Evolutionary conservation across 1,140 invertebrate genomes (phyloP).

Genomic region (Scylla paramamosain): DNA sequence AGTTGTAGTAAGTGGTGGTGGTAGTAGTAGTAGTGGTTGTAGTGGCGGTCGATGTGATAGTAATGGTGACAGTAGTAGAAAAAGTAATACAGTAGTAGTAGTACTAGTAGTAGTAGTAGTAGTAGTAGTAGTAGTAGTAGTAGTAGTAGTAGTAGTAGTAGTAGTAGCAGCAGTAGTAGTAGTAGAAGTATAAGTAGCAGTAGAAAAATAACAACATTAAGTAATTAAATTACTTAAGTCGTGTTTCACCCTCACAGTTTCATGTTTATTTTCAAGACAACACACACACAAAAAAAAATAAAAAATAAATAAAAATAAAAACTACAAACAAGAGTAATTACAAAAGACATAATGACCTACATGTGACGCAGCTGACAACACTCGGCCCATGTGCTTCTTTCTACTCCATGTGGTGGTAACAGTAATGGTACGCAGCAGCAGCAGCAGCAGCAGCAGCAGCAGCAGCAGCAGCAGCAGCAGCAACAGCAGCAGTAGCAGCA

Average conservation of each 20-base stretch:
- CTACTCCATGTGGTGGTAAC: too few species aligned
- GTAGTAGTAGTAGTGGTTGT: not conserved
- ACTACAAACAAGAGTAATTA: too few species aligned
- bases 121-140: constrained; percentile 6
- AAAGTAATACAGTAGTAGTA: not conserved
- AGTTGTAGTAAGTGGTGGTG: not conserved
- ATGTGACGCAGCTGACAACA: too few species aligned
- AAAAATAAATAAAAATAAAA: too few species aligned
- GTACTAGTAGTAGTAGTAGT: not conserved
- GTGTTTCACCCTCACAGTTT: too few species aligned
- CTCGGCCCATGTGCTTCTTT: too few species aligned
- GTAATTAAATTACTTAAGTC: too few species aligned
- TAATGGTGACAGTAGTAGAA: not conserved
- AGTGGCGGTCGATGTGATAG: not conserved
- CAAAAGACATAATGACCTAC: too few species aligned
- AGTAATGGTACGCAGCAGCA: too few species aligned
- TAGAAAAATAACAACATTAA: not conserved
- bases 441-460: too few species aligned
- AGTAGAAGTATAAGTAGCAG: not conserved
- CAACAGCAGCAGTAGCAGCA: not conserved
- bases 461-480: not conserved
- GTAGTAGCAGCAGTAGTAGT: not conserved
- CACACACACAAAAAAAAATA: too few species aligned
- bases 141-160: constrained; percentile 6
- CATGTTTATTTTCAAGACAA: too few species aligned